Evolutionary conservation across 2,113 vertebrate species (phyloP).

Genomic region (Syrmaticus mikado): DNA sequence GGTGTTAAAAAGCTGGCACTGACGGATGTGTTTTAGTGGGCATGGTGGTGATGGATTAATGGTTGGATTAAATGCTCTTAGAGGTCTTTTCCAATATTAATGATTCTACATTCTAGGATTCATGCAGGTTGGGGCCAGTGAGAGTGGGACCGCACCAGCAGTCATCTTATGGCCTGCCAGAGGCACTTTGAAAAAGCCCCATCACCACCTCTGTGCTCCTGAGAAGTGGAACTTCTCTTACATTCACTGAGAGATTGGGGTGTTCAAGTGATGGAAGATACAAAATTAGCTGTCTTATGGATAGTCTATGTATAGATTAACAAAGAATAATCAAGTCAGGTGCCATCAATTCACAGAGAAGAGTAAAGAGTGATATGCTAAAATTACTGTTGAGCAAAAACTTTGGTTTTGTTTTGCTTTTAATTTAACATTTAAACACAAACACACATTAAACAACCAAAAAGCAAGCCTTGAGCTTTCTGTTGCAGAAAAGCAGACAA

Average conservation of each 20-base stretch:
- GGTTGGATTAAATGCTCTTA: too few species aligned
- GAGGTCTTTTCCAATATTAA: too few species aligned
- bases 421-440: not conserved
- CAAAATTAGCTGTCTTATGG: fast-evolving
- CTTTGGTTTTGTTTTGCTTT: not conserved
- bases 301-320: not conserved
- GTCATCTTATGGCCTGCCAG: not conserved
- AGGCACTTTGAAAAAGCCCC: not conserved
- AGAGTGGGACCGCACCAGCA: fast-evolving
- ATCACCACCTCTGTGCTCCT: not conserved
- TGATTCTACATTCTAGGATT: too few species aligned
- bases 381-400: not conserved
- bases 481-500: conserved; percentile 43
- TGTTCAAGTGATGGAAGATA: not conserved
- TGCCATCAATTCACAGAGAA: not conserved
- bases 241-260: not conserved
- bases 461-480: not conserved
- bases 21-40: too few species aligned
- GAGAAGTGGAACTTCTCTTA: not conserved
- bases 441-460: not conserved
- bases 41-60: too few species aligned
- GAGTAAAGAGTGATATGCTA: not conserved
- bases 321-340: not conserved
- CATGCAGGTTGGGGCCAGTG: not conserved
- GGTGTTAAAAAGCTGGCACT: too few species aligned